These are phyloP conservation scores for Lamellibrachia luymesi DNA, from an alignment of 1,140 invertebrate species.

Conservation along the genomic window DNA sequence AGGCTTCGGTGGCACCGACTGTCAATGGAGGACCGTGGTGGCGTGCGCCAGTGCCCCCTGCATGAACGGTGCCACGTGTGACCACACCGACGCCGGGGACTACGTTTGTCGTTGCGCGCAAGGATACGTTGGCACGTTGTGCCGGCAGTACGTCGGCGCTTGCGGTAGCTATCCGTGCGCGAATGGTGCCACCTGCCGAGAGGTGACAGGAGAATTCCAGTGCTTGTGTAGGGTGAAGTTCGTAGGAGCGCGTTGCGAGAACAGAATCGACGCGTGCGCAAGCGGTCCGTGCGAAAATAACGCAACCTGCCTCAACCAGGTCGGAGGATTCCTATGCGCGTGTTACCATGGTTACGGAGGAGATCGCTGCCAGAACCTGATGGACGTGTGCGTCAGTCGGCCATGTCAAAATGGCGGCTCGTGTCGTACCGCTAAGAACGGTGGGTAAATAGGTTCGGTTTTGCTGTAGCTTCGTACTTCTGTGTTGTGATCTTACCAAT, in stretches of 20 bases:
- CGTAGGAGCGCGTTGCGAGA: conserved; percentile 4
- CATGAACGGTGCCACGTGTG: conserved; percentile 13
- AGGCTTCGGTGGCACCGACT: neutral
- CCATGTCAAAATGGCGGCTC: neutral
- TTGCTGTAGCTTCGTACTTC: neutral
- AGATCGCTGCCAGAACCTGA: neutral
- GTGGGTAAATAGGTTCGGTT: neutral
- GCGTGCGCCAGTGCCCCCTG: conserved; percentile 7
- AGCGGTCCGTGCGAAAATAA: neutral
- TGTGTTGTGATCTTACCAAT: neutral
- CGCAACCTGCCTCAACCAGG: conserved; percentile 5
- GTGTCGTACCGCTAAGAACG: neutral
- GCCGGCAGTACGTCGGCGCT: neutral
- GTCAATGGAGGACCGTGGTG: neutral
- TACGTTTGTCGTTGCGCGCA: conserved; percentile 15
- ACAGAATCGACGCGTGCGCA: neutral
- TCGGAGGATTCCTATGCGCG: neutral
- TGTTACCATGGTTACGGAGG: neutral
- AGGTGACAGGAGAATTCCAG: conserved; percentile 68
- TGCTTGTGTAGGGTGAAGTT: conserved; percentile 33
- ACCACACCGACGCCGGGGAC: conserved; percentile 21
- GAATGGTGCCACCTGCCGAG: conserved; percentile 86
- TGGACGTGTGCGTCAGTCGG: neutral
- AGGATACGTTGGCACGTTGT: conserved; percentile 65
- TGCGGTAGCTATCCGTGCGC: conserved; percentile 67